Base-by-base conservation (phyloP, 2,888 invertebrate species). In the Argynnis bischoffii region DNA sequence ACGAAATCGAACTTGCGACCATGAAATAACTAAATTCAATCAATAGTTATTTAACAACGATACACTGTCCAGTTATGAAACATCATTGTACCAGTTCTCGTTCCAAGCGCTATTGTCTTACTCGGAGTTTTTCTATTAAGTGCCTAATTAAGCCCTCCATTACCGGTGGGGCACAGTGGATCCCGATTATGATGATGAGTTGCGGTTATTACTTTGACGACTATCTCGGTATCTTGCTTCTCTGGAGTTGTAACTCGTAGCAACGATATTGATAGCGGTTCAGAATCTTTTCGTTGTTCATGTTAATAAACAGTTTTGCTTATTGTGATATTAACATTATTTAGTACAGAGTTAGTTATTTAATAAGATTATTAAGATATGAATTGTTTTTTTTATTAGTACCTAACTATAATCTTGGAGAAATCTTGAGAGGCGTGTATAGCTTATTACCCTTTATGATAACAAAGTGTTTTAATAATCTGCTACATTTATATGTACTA, bases 111-210 rank as follows among this genome's bases (percentile, higher is more conserved):
- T 48, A 66, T 66, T 66, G 66, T 66, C 59, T 48, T 59, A 53
- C 63, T 48, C 26, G 67, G 73, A 72, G 77, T 82, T 85, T 83
- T 84, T 82, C 80, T 81, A 84, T 82, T 79, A 81, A 81, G 78
- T 79, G 78, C 69, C 79, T 81, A 83, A 86, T 86, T 85, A 83
- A 79, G 80, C 68, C 69, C 67, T 73, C 75, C 76, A 80, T 80
- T 78, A 76, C 73, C 69, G 72, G 48, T 55, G 69, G 71, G 56
- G 64, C 73, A 61, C 69, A 63, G 70, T 60, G 51, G 70, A 72
- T 69, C 72, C 63, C 68, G 51, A 67, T 74, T 69, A 71, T 73
- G 69, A 69, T 70, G 76, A 77, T 72, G 74, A 74, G 71, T 73
- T 67, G 70, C 69, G 48, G 69, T 67, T 68, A 74, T 76, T 76